Evolutionary conservation across 2,113 vertebrate genomes (phyloP), one percentile per base, ranked within the genome.

Genomic region (Colistium nudipinnis): DNA sequence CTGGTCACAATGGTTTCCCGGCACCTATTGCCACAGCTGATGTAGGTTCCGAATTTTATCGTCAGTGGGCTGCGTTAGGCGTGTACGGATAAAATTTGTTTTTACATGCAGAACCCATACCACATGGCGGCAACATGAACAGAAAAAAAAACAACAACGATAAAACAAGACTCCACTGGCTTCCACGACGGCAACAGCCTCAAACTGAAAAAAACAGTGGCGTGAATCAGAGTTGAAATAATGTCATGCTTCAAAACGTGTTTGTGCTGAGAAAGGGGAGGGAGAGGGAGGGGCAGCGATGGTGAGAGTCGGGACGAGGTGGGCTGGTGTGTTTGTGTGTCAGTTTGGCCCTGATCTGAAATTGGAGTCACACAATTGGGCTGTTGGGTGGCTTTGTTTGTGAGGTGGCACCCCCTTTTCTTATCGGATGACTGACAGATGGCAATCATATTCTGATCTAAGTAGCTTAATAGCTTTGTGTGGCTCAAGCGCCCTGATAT

Each of bases 241-340:
- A 91, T 60, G 84, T 74, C 92, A 93, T 93, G 91, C 92, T 93
- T 92, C 62, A 89, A 85, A 89, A 88, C 35, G 64, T 84, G 67
- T 78, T 71, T 88, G 72, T 76, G 79, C 70, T 79, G 43, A 73
- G 41, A 70, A 64, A 24, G 16, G 20, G 51, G 41, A n/a, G 53
- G 62, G 55, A 3, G 11, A 31, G 30, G 4, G 17, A 35, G 35
- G 45, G 39, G 48, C 47, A 71, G 62, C 19, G 24, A 80, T 74
- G 70, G 24, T 44, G 44, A 24, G 54, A 44, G 7, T 7, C 44
- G 60, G 22, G 28, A 44, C 30, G 56, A 80, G 65, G 59, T 80
- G 61, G 67, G 39, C 60, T 77, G 65, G 41, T 69, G 55, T 45
- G 30, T 31, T 31, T 64, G 77, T 64, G 77, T 74, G 53, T 56